Percentiles rank a stretch among this genome's conserved stretches.
phyloP scores from a whole-genome alignment of 2,797 vertebrate genomes.

The Champsocephalus esox region DNA sequence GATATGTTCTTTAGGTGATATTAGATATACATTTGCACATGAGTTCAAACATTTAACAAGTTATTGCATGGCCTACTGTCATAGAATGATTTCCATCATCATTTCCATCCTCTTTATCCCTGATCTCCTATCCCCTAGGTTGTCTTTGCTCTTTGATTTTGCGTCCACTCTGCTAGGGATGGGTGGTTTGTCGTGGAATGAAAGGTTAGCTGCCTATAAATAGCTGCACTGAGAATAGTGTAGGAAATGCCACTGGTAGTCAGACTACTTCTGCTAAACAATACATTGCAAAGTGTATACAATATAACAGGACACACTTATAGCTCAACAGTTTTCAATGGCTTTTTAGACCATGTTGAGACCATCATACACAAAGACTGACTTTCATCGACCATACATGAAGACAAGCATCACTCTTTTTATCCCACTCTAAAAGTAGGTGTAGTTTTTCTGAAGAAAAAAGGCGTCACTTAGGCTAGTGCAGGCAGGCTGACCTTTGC shows the following conservation, averaged over 20 bases:
- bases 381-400: not conserved
- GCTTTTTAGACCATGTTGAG: not conserved
- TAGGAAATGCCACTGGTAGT: slow-evolving; percentile 49
- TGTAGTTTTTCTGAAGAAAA: slow-evolving; percentile 1
- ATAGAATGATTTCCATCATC: not conserved
- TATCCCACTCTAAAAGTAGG: not conserved
- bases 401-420: not conserved
- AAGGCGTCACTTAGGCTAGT: too few species aligned
- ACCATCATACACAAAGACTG: not conserved
- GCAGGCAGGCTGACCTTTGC: slow-evolving; percentile 34
- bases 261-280: slow-evolving; percentile 5
- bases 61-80: not conserved
- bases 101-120: not conserved
- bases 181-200: slow-evolving; percentile 24
- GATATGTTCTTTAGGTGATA: too few species aligned
- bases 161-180: slow-evolving; percentile 15
- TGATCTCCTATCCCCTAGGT: not conserved
- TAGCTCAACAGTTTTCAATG: not conserved
- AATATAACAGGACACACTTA: not conserved
- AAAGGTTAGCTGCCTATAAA: slow-evolving; percentile 72
- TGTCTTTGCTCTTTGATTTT: slow-evolving; percentile 27
- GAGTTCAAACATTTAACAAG: not conserved
- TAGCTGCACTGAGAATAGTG: slow-evolving; percentile 45
- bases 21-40: too few species aligned
- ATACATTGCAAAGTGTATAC: slow-evolving; percentile 13